These are phyloP conservation scores for Argyrosomus japonicus DNA, from an alignment of 2,113 vertebrate genomes.

Conservation along the genomic window DNA sequence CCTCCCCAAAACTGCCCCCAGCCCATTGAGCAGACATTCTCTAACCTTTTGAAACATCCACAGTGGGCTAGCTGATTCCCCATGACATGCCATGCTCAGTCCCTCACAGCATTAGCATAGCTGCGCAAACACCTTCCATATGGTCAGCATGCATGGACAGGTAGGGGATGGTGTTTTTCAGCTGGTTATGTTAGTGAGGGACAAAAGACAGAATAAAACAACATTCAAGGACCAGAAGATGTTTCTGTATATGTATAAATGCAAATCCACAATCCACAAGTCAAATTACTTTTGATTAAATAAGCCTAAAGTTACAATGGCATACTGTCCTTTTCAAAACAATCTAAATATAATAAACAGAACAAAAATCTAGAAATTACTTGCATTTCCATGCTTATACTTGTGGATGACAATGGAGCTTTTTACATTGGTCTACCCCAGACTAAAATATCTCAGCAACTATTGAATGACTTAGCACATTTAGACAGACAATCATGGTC, in stretches of 20 bases:
- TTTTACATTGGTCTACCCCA: neutral
- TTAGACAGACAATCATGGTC: neutral
- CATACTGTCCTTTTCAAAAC: neutral
- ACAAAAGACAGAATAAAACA: slow-evolving; percentile 6
- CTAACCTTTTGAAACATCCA: slow-evolving; percentile 76
- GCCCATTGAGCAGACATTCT: slow-evolving; percentile 60
- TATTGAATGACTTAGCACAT: neutral
- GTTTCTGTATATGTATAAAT: neutral
- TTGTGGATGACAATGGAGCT: neutral
- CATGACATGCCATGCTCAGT: slow-evolving; percentile 64
- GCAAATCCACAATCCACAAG: neutral
- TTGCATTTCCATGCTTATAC: neutral
- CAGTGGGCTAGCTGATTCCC: slow-evolving; percentile 71
- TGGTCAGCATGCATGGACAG: slow-evolving; percentile 30
- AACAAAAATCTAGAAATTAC: neutral
- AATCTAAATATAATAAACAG: neutral
- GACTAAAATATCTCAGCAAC: neutral
- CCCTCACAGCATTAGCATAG: slow-evolving; percentile 73
- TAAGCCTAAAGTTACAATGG: neutral
- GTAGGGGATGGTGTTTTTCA: slow-evolving; percentile 10
- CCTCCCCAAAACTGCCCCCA: slow-evolving; percentile 54
- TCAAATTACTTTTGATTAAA: neutral
- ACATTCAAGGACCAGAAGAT: neutral
- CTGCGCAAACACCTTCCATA: slow-evolving; percentile 62
- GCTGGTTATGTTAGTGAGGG: neutral